Conservation (phyloP, 2,888 invertebrate species). For the Holacanthella duospinosa region DNA sequence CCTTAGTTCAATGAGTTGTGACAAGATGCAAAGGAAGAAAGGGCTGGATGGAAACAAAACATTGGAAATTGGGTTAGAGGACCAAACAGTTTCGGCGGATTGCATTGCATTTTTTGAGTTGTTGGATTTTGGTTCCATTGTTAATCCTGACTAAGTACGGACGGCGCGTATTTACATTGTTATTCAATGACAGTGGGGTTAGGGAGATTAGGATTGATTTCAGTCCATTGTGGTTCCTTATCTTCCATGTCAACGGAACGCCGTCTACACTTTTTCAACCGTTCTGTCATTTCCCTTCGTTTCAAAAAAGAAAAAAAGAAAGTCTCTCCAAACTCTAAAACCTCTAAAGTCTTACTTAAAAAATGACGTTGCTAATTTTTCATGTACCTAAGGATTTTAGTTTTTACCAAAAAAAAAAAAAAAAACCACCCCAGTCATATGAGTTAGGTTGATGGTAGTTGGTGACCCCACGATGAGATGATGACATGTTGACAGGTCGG, state of each 20-base stretch:
- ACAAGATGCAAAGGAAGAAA: neutral
- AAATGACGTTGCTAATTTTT: neutral
- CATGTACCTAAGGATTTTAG: neutral
- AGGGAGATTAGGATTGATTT: conserved; percentile 6
- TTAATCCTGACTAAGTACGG: neutral
- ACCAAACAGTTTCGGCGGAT: neutral
- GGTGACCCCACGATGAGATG: neutral
- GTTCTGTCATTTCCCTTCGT: neutral
- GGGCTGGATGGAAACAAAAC: neutral
- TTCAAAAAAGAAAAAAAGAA: no score
- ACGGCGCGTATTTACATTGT: neutral
- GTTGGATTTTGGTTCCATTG: neutral
- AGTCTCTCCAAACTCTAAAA: no score
- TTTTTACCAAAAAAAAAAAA: no score
- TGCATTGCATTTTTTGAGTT: neutral
- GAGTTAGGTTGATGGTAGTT: neutral
- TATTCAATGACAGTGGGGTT: conserved; percentile 1
- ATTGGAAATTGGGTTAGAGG: neutral
- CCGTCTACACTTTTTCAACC: neutral
- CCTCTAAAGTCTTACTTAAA: no score
- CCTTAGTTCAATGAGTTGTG: neutral
- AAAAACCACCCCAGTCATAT: neutral
- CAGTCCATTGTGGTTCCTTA: neutral
- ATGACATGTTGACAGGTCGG: conserved; percentile 1
- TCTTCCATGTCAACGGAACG: neutral